These are phyloP conservation scores for Anorthoa munda DNA, from an alignment of 2,888 invertebrate species.

Conservation along the genomic window DNA sequence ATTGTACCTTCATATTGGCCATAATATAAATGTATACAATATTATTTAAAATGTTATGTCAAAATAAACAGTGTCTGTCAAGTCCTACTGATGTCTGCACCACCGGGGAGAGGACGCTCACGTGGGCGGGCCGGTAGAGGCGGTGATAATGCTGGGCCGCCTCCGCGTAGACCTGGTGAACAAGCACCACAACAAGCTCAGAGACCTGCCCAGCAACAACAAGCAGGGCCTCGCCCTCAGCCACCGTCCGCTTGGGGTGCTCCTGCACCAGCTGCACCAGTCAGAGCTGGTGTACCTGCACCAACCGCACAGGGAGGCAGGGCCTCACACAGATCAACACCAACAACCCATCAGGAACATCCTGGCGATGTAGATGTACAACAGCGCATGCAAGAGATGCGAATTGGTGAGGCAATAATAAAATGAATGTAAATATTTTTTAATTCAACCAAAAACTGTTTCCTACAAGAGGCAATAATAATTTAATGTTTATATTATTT, in stretches of 20 bases:
- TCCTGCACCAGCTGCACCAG: constrained; percentile 78
- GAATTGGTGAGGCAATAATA: constrained; percentile 44
- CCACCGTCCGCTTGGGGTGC: constrained; percentile 86
- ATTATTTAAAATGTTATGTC: too few species aligned
- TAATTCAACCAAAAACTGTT: not conserved
- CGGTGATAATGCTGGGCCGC: constrained; percentile 70
- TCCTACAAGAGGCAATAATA: not conserved
- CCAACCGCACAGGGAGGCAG: constrained; percentile 78
- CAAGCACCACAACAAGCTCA: constrained; percentile 66
- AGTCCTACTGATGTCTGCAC: constrained; percentile 78
- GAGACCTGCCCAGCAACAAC: constrained; percentile 67
- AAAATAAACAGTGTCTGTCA: not conserved
- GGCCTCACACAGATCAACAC: constrained; percentile 80
- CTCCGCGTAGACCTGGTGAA: constrained; percentile 76
- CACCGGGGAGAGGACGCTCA: constrained; percentile 82
- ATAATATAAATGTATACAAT: too few species aligned
- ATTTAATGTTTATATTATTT: not conserved
- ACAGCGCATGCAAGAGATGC: constrained; percentile 77
- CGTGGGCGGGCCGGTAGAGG: constrained; percentile 85
- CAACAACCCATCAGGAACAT: constrained; percentile 80
- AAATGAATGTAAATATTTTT: constrained; percentile 13
- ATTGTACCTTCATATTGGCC: too few species aligned
- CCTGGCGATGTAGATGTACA: constrained; percentile 86
- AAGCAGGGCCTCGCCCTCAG: constrained; percentile 78
- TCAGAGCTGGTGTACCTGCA: constrained; percentile 80